Evolutionary conservation across 2,888 invertebrate genomes (phyloP).

Genomic region (Nezara viridula): DNA sequence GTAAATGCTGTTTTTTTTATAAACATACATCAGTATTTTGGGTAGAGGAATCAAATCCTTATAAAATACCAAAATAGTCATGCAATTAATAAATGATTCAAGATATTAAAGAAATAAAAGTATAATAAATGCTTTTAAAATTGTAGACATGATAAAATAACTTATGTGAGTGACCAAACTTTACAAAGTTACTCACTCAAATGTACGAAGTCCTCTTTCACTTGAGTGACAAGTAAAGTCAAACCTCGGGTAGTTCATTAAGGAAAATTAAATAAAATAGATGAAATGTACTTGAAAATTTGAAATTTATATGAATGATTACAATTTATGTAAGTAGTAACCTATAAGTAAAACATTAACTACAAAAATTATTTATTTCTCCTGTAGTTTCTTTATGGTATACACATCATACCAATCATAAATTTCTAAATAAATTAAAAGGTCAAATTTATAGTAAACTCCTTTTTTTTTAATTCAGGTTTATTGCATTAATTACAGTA

Average conservation of each 20-base stretch:
- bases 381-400: not conserved
- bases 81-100: too few relatives aligned
- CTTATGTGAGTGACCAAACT: not conserved
- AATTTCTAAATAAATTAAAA: not conserved
- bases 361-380: not conserved
- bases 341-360: not conserved
- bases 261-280: not conserved
- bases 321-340: not conserved
- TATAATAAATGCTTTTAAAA: too few relatives aligned
- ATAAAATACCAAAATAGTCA: too few relatives aligned
- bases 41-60: too few relatives aligned
- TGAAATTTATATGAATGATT: not conserved
- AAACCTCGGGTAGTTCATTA: not conserved
- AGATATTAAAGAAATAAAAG: too few relatives aligned
- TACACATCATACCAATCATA: not conserved
- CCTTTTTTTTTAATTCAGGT: not conserved
- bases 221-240: not conserved
- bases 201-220: not conserved
- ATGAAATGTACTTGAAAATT: not conserved
- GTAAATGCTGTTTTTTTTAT: too few relatives aligned
- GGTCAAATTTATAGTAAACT: not conserved
- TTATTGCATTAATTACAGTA: not conserved
- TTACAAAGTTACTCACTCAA: not conserved
- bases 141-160: not conserved
- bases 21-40: too few relatives aligned